These are phyloP conservation scores for Epizoanthus stellaris DNA, from an alignment of 92 coral and sea anemone genomes.

Conservation along the genomic window DNA sequence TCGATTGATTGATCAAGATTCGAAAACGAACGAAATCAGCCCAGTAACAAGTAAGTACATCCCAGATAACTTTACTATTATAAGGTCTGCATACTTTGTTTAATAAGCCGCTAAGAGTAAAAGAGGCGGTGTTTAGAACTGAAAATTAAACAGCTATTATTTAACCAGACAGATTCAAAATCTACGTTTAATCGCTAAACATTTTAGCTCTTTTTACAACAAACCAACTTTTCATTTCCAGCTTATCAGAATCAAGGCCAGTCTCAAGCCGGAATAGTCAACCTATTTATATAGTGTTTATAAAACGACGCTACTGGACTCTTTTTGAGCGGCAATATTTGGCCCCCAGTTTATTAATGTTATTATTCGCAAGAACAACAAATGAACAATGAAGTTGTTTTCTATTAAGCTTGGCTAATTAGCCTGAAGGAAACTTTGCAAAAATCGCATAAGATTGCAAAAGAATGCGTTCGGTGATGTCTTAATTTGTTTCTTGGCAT, in stretches of 20 bases:
- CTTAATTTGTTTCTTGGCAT: too few species aligned
- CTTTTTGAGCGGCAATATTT: not conserved
- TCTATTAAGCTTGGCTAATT: not conserved
- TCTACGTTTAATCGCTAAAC: not conserved
- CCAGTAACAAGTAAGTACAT: not conserved
- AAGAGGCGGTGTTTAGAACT: constrained; percentile 6
- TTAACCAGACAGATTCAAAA: not conserved
- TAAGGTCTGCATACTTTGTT: not conserved
- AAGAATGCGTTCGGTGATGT: too few species aligned
- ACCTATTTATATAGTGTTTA: not conserved
- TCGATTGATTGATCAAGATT: not conserved
- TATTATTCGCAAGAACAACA: not conserved
- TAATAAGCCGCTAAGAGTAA: not conserved
- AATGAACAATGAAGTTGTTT: not conserved
- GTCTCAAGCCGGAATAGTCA: not conserved
- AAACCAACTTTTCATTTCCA: too few species aligned
- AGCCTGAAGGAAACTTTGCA: not conserved
- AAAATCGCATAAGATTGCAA: not conserved
- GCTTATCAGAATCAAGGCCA: too few species aligned
- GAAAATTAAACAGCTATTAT: not conserved
- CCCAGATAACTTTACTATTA: not conserved
- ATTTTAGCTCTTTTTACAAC: not conserved
- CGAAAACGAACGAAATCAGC: too few species aligned
- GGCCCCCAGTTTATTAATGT: not conserved
- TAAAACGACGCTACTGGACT: too few species aligned